A percentile compares a stretch with the other conserved stretches of the same genome.
These are phyloP conservation scores for Palythoa grandis DNA, from an alignment of 92 coral and sea anemone species.

Conservation along the genomic window DNA sequence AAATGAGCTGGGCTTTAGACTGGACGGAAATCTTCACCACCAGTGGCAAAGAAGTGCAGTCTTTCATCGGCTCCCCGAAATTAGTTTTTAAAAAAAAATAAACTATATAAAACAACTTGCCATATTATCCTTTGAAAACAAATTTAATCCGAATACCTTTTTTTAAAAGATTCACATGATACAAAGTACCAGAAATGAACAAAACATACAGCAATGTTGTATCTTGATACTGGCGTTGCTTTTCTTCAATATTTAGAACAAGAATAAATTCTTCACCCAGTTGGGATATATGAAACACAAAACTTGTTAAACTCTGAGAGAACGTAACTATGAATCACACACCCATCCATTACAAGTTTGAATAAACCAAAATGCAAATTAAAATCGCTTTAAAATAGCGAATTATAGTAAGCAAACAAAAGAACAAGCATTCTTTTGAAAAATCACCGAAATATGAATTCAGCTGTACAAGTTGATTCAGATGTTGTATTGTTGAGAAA, in stretches of 20 bases:
- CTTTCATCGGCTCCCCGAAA: neutral
- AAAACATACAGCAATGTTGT: no score
- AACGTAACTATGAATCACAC: neutral
- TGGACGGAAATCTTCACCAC: no score
- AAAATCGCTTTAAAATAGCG: neutral
- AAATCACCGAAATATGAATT: conserved; percentile 20
- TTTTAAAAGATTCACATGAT: neutral
- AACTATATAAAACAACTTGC: neutral
- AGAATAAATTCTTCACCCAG: neutral
- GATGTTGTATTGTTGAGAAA: conserved; percentile 34
- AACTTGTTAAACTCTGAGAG: neutral
- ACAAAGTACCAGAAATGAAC: neutral
- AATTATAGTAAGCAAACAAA: conserved; percentile 23
- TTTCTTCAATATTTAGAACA: neutral
- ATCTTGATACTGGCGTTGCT: neutral
- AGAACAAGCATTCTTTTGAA: conserved; percentile 17
- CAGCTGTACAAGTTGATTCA: conserved; percentile 44
- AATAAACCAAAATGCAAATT: conserved; percentile 14
- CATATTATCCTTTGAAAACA: neutral
- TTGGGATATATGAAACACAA: neutral
- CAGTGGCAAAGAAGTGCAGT: neutral
- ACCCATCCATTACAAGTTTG: neutral
- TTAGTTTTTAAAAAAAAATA: neutral
- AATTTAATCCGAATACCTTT: neutral
- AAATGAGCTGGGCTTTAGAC: no score